A percentile compares a stretch with the other conserved stretches of the same genome.
Conservation (phyloP, 2,113 vertebrate genomes). For the Sylvietta virens region DNA sequence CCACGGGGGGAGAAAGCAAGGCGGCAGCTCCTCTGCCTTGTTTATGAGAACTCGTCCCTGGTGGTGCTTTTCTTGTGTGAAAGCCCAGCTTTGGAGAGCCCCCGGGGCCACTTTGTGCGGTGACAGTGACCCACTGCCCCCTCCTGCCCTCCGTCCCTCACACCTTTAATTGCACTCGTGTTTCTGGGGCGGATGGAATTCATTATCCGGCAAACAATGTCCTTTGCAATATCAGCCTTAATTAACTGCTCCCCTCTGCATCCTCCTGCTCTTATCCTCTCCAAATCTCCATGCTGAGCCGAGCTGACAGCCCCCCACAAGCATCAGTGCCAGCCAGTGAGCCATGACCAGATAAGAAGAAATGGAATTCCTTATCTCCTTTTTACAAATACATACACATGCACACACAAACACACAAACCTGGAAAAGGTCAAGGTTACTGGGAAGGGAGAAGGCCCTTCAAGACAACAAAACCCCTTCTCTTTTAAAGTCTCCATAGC, state of each 20-base stretch:
- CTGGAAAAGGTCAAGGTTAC: conserved; percentile 80
- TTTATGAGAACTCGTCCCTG: not conserved
- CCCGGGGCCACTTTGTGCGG: not conserved
- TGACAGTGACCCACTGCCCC: not conserved
- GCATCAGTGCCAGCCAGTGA: conserved; percentile 63
- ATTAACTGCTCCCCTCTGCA: conserved; percentile 71
- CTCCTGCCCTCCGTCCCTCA: conserved; percentile 11
- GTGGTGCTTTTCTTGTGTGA: not conserved
- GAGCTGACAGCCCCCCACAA: conserved; percentile 37
- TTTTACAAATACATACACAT: not conserved
- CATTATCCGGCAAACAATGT: conserved; percentile 74
- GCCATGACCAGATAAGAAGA: conserved; percentile 76
- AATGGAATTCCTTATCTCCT: conserved; percentile 80
- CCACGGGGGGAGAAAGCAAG: not conserved
- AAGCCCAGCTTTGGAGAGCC: not conserved
- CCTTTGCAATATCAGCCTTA: conserved; percentile 73
- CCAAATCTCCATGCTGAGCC: conserved; percentile 50
- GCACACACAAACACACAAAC: not conserved
- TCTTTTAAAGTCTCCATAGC: conserved; percentile 70
- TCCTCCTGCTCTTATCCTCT: conserved; percentile 62
- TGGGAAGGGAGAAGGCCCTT: conserved; percentile 70
- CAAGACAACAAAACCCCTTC: conserved; percentile 67
- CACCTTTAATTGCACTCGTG: conserved; percentile 67
- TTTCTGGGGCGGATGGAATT: conserved; percentile 64
- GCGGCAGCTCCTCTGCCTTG: not conserved